Conservation (phyloP, 1,140 invertebrate genomes). For the Drosophila funebris region DNA sequence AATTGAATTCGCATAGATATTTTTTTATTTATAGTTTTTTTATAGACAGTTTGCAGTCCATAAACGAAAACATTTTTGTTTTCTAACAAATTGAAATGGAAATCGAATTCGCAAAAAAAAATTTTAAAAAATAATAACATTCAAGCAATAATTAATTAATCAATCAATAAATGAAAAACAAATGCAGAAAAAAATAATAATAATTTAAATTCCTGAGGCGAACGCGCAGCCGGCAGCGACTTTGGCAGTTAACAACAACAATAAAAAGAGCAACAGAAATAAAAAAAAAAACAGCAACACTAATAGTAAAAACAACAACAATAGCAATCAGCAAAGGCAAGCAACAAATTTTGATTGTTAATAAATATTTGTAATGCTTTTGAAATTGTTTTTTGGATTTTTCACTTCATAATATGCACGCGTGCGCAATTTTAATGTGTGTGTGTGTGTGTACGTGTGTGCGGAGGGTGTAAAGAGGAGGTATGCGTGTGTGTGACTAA, state of each 20-base stretch:
- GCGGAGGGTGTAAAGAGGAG: not conserved
- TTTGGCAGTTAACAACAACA: slow-evolving; percentile 25
- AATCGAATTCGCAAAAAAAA: slow-evolving; percentile 58
- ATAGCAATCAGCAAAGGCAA: not conserved
- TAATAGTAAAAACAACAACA: not conserved
- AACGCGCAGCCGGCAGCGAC: slow-evolving; percentile 26
- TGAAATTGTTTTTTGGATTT: slow-evolving; percentile 5
- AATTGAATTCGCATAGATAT: slow-evolving; percentile 31
- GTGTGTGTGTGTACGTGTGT: not conserved
- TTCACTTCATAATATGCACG: slow-evolving; percentile 9
- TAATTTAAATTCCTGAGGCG: slow-evolving; percentile 60
- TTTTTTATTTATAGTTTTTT: slow-evolving; percentile 5
- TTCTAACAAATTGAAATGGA: slow-evolving; percentile 64
- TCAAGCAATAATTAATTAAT: slow-evolving; percentile 48
- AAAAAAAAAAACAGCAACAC: slow-evolving; percentile 1
- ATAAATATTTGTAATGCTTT: slow-evolving; percentile 27
- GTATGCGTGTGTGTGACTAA: not conserved
- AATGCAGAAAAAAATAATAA: slow-evolving; percentile 28
- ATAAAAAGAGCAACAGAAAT: slow-evolving; percentile 14
- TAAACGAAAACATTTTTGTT: slow-evolving; percentile 28
- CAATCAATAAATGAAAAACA: slow-evolving; percentile 25
- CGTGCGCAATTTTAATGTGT: slow-evolving; percentile 11
- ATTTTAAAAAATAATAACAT: slow-evolving; percentile 45
- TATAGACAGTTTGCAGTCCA: slow-evolving; percentile 12
- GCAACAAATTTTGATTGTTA: slow-evolving; percentile 22